These are phyloP conservation scores for Elephas maximus DNA, from an alignment of 2,113 vertebrate genomes.

Conservation along the genomic window DNA sequence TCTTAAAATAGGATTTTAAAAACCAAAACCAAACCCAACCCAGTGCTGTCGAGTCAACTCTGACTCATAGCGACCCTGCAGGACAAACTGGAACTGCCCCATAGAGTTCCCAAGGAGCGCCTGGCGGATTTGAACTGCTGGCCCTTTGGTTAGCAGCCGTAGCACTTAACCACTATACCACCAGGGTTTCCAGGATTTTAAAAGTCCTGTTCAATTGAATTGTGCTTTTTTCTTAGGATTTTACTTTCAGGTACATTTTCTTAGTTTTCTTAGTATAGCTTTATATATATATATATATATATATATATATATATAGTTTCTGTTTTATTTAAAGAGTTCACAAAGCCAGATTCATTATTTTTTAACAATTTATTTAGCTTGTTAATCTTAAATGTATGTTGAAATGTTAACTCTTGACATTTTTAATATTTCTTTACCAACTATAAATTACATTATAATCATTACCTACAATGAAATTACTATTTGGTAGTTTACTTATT, in stretches of 20 bases:
- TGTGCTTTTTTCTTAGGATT: neutral
- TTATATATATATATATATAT: constrained; percentile 65
- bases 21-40: too few relatives aligned
- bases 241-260: constrained; percentile 56
- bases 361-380: constrained; percentile 76
- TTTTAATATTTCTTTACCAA: constrained; percentile 89
- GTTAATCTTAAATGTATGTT: constrained; percentile 81
- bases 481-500: constrained; percentile 80
- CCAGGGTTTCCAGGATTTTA: neutral
- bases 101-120: too few relatives aligned
- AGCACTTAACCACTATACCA: too few relatives aligned
- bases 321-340: constrained; percentile 77
- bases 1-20: neutral
- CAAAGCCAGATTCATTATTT: constrained; percentile 70
- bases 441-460: constrained; percentile 89
- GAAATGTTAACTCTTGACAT: constrained; percentile 90
- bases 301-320: neutral
- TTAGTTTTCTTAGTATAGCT: constrained; percentile 66
- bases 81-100: too few relatives aligned
- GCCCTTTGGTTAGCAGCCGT: too few relatives aligned
- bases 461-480: constrained; percentile 85
- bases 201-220: constrained; percentile 15
- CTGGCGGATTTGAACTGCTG: too few relatives aligned
- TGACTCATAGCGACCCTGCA: too few relatives aligned
- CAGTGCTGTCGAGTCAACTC: too few relatives aligned